Evolutionary conservation across 2,888 invertebrate species (phyloP).

Genomic region (Caenorhabditis auriculariae): DNA sequence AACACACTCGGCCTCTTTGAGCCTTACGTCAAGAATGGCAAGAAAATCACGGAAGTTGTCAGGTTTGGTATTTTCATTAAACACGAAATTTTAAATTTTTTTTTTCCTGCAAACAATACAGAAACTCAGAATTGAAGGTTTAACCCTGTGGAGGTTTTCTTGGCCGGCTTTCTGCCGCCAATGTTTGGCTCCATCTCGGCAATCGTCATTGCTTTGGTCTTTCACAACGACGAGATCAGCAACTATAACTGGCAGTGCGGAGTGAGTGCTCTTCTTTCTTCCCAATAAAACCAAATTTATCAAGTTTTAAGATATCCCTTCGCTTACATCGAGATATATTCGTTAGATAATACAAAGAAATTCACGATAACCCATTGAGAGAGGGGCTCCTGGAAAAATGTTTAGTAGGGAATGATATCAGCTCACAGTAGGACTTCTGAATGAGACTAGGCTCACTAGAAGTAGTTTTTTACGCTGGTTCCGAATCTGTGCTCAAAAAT

Average conservation of each 20-base stretch:
- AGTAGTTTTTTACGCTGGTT: no score
- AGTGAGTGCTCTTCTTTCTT: slow-evolving; percentile 28
- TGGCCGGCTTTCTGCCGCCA: slow-evolving; percentile 60
- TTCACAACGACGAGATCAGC: slow-evolving; percentile 61
- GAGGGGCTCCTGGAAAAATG: no score
- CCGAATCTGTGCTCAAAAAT: no score
- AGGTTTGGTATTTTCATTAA: slow-evolving; percentile 10
- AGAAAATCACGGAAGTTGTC: slow-evolving; percentile 46
- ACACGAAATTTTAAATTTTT: neutral
- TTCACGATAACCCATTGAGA: no score
- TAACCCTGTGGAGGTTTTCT: slow-evolving; percentile 50
- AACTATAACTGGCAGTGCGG: slow-evolving; percentile 63
- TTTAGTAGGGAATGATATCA: no score
- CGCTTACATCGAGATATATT: no score
- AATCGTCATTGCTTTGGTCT: slow-evolving; percentile 54
- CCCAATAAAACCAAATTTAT: neutral
- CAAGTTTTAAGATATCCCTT: neutral
- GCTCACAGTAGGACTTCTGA: no score
- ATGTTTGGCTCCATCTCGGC: slow-evolving; percentile 58
- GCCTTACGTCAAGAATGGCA: slow-evolving; percentile 45
- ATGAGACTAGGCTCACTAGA: no score
- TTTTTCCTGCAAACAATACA: neutral
- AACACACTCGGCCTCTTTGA: slow-evolving; percentile 41
- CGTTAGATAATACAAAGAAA: no score
- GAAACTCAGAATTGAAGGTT: slow-evolving; percentile 19